Base-by-base conservation (phyloP, 2,888 invertebrate species). In the Diogma glabrata region DNA sequence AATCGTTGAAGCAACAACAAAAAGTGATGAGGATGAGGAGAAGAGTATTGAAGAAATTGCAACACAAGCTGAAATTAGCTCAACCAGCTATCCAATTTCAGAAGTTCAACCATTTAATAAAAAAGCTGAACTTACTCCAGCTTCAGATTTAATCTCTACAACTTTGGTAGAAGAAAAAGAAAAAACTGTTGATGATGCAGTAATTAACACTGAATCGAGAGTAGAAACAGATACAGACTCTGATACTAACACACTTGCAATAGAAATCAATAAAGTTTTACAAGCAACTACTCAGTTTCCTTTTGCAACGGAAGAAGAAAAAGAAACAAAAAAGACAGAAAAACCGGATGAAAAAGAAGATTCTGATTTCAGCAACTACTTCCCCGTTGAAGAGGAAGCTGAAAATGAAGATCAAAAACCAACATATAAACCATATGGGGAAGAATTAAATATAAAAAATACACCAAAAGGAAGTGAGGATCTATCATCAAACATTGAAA, bases 241-340 rank as follows among this genome's bases (percentile, higher is more conserved):
- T 1, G 63, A 67, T 49, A 55, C 62, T 2, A 69, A 66, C 48
- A 64, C 71, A 30, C 62, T 71, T 6, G 71, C 73, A n/a, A 67
- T 73, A 5, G 73, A 72, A 47, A 72, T 73, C 1, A 75, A 76
- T 47, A 71, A 71, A 17, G 68, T 67, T 1, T 71, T 74, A 17
- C 61, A 60, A 20, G 36, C 54, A 4, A 56, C 60, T 19, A 59
- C 61, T 16, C 33, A 51, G 10, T 69, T 17, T 70, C 71, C 57
- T 68, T 66, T 63, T 72, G 72, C 58, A 71, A 28, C 26, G 9
- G 30, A 28, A 19, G 47, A 47, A 28, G 12, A 26, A 3, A 54
- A 36, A 52, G 59, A 40, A 50, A 59, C 43, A 2, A n/a, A n/a
- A n/a, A n/a, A n/a, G n/a, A 14, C 36, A 16, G 36, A 16, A 14